phyloP scores from a whole-genome alignment of 2,113 vertebrate species.

The Meleagris gallopavo region DNA sequence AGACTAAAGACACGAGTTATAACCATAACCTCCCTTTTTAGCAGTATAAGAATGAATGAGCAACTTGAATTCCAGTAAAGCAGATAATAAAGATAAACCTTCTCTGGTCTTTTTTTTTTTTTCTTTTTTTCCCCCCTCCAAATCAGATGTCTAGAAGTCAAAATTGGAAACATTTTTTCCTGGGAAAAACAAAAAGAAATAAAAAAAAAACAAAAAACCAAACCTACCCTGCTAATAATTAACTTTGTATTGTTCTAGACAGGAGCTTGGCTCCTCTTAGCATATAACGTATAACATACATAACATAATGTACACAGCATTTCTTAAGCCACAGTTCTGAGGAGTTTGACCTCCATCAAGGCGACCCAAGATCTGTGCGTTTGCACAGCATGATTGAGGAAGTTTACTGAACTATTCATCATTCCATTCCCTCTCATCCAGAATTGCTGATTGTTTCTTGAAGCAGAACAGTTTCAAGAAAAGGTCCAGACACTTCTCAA shows the following conservation, averaged over 20 bases:
- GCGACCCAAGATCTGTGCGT: background rate
- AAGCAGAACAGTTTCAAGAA: constrained; percentile 31
- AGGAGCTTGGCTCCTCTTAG: background rate
- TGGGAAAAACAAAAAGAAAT: background rate
- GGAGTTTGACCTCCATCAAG: background rate
- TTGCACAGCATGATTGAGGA: background rate
- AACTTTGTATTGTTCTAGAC: background rate
- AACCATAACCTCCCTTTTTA: background rate
- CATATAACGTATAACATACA: background rate
- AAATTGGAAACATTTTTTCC: background rate
- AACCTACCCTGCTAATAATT: background rate
- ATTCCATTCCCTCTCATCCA: constrained; percentile 24
- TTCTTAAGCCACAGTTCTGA: background rate
- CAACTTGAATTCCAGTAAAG: fast-evolving
- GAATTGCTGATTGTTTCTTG: background rate
- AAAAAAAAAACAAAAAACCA: background rate
- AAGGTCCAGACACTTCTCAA: background rate
- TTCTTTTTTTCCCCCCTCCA: too few species aligned
- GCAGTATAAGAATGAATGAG: background rate
- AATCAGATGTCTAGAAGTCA: background rate
- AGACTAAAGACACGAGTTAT: background rate
- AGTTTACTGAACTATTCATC: constrained; percentile 52
- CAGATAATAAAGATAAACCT: background rate
- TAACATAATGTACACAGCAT: background rate
- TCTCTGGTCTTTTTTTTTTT: background rate